Evolutionary conservation across 1,140 invertebrate genomes (phyloP), one percentile per base, ranked within the genome.

Genomic region (Maniola jurtina): DNA sequence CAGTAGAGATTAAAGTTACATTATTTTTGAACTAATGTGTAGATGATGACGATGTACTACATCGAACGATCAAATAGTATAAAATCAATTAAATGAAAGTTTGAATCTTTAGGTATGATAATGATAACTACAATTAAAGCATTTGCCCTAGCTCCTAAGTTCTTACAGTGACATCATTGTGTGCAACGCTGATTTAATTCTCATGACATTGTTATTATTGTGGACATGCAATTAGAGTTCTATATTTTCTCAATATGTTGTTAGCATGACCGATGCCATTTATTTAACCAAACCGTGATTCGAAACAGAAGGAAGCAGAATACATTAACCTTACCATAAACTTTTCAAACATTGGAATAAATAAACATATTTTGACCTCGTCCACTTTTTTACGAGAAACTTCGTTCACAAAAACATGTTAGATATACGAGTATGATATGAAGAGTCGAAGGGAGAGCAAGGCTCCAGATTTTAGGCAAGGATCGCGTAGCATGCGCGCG

Each of bases 401-500:
- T 34, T 9, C 34, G 13, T 55, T 34, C 52, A 55, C 52, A 55
- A 13, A 55, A 14, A 52, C 45, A 15, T 38, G 13, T 45, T 45
- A 11, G 48, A 52, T 52, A 52, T 35, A 35, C 15, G 5, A 36
- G 2, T 55, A 36, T 13, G 34, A 55, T 55, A 36, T 55, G 13
- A 54, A 16, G 5, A n/a, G 34, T 6, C 8, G 15, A 15, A 38
- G 55, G 34, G 34, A 34, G n/a, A 14, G 40, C 16, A 33, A 48
- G 38, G 42, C 35, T 66, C 11, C 38, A 47, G 56, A 50, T 66
- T 14, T n/a, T 42, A 47, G 61, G 14, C 56, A 50, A 42, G 57
- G 61, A 64, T 47, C 48, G 67, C 48, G 57, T 61, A 50, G 14
- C n/a, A 8, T 68, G 70, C 71, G 68, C 68, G 67, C 57, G 71